These are phyloP conservation scores for Holothuria leucospilota DNA, from an alignment of 53 echinoderm and acorn worm species.

Conservation along the genomic window DNA sequence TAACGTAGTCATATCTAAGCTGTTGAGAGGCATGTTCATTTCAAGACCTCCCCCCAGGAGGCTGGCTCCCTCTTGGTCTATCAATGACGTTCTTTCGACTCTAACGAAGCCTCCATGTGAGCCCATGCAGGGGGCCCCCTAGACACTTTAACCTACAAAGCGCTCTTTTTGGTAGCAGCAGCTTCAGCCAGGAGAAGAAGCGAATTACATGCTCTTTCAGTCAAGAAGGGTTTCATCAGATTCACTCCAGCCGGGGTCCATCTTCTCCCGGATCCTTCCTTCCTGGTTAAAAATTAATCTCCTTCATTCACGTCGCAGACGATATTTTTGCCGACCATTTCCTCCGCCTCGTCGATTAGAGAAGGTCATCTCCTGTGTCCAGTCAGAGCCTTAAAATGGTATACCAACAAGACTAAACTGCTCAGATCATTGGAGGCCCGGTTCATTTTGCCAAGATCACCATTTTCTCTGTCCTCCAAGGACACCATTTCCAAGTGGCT, in stretches of 20 bases:
- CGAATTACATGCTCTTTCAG: no score
- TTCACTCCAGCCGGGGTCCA: no score
- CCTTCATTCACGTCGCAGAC: not conserved
- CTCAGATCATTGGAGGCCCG: no score
- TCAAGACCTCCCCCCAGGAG: not conserved
- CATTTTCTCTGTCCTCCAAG: no score
- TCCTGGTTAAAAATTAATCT: slow-evolving; percentile 6
- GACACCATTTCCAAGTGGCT: no score
- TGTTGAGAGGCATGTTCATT: not conserved
- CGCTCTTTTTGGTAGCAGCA: no score
- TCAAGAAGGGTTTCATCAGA: no score
- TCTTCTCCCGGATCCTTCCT: slow-evolving; percentile 10
- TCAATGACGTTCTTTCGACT: not conserved
- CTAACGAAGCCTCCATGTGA: not conserved
- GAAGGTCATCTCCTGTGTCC: not conserved
- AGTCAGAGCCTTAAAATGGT: no score
- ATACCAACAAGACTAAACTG: no score
- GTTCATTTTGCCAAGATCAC: no score
- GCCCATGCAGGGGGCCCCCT: not conserved
- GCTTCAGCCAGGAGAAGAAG: no score
- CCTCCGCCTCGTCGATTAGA: no score
- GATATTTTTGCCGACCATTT: not conserved
- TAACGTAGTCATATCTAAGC: not conserved
- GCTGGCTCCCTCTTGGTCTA: not conserved
- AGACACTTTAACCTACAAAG: not conserved